Base-by-base conservation (phyloP, 2,888 invertebrate genomes). In the Tipula helvola region DNA sequence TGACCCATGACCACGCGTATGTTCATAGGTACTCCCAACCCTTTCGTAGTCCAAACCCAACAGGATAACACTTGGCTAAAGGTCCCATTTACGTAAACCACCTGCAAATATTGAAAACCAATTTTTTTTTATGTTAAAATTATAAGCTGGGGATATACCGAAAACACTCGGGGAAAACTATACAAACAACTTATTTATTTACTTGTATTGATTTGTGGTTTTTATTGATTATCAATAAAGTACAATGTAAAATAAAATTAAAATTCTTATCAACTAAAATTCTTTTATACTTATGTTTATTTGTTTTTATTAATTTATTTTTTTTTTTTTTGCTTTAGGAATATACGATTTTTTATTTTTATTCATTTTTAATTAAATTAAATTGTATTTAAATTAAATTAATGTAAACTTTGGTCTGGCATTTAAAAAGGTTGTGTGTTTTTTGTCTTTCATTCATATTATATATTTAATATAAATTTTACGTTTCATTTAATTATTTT, bases 201-300 rank as follows among this genome's bases (percentile, higher is more conserved):
- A 71, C 71, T 71, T 71, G 71, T 71, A 71, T 71, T 71, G 71
- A 71, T 71, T 71, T 18, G 39, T 84, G 44, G 16, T 2, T 42
- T 85, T 85, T 85, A 85, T 85, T 85, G 85, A 85, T 85, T 85
- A 85, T 85, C 85, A 85, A 85, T 85, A 85, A 85, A 85, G 42
- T 85, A 42, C 42, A 85, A 39, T 42, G 39, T 85, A 42, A 85
- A 85, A 42, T 92, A 90, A 88, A 92, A 92, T 86, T 86, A 39
- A 86, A 86, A 83, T 86, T 42, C 83, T 86, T 86, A 71, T 86
- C 39, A 71, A 71, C 86, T 86, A 57, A 71, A 36, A 36, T 28
- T 52, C 13, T 39, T 39, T 39, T 57, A 86, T 57, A 57, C n/a
- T 86, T 52, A 71, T 18, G 71, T 71, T 71, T 86, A 5, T 86